phyloP scores from a whole-genome alignment of 92 coral and sea anemone species.

The Umimayanthus kanabou region DNA sequence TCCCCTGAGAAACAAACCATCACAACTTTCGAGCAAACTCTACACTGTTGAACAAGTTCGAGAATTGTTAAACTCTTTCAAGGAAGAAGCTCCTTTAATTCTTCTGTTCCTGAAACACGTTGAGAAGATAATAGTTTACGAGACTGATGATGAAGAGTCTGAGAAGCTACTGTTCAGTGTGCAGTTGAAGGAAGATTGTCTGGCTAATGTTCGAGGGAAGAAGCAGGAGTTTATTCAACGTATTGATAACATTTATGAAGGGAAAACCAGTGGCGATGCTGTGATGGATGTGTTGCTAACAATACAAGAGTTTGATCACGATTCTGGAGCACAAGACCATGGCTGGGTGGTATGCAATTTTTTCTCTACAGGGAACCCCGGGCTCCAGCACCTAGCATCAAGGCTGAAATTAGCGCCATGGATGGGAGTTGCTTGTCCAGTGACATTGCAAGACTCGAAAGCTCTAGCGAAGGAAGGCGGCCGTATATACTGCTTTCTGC shows the following conservation, averaged over 20 bases:
- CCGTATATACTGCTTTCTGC: slow-evolving; percentile 45
- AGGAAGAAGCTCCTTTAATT: slow-evolving; percentile 32
- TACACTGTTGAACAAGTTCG: slow-evolving; percentile 40
- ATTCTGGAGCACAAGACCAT: not conserved
- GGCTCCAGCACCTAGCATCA: slow-evolving; percentile 13
- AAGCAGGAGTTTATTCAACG: slow-evolving; percentile 24
- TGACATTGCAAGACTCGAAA: slow-evolving; percentile 10
- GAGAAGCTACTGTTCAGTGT: slow-evolving; percentile 6
- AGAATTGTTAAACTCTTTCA: slow-evolving; percentile 28
- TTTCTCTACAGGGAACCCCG: slow-evolving; percentile 9
- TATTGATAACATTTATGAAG: not conserved
- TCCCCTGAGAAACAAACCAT: slow-evolving; percentile 37
- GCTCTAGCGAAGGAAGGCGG: slow-evolving; percentile 13
- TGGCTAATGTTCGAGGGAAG: slow-evolving; percentile 1
- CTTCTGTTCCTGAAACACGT: slow-evolving; percentile 42
- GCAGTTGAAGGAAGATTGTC: not conserved
- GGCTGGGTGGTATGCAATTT: slow-evolving; percentile 32
- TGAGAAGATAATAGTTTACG: slow-evolving; percentile 27
- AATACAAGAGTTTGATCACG: not conserved
- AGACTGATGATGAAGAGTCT: slow-evolving; percentile 3
- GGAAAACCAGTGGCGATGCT: slow-evolving; percentile 1
- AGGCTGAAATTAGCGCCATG: slow-evolving; percentile 43
- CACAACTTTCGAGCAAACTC: slow-evolving; percentile 23
- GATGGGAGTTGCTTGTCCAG: slow-evolving; percentile 48
- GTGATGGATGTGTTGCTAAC: not conserved